Percentiles rank a stretch among this genome's conserved stretches.
phyloP scores from a whole-genome alignment of 2,888 invertebrate genomes.

The Onthophagus sagittarius region DNA sequence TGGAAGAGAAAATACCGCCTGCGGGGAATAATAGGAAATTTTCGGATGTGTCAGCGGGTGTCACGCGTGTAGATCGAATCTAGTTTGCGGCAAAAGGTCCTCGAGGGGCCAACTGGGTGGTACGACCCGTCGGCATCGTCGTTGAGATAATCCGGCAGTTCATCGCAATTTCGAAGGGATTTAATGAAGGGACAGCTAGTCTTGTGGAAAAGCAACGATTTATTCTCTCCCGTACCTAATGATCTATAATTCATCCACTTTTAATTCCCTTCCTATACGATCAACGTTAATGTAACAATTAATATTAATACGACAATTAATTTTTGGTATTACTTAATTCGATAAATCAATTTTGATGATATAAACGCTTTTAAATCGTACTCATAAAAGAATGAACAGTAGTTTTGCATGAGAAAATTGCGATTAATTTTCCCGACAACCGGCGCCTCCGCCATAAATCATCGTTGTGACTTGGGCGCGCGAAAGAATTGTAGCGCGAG shows the following conservation, averaged over 20 bases:
- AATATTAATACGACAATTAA: too few relatives aligned
- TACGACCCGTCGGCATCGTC: not conserved
- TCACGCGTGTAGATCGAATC: slow-evolving; percentile 36
- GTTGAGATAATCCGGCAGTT: slow-evolving; percentile 6
- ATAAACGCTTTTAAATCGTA: not conserved
- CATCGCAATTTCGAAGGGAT: not conserved
- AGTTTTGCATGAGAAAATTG: not conserved
- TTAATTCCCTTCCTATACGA: too few relatives aligned
- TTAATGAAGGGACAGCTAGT: slow-evolving; percentile 7
- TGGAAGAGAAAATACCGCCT: not conserved
- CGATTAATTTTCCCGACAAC: not conserved
- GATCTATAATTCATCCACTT: too few relatives aligned
- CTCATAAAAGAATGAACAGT: not conserved
- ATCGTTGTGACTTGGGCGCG: not conserved
- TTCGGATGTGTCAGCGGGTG: slow-evolving; percentile 36
- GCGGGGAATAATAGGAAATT: slow-evolving; percentile 30
- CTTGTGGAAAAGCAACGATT: slow-evolving; percentile 6
- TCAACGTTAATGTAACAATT: not conserved
- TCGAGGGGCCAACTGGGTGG: slow-evolving; percentile 25
- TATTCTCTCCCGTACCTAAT: not conserved
- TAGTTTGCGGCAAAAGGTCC: slow-evolving; percentile 31
- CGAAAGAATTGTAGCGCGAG: not conserved
- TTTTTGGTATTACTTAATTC: too few relatives aligned
- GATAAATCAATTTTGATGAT: too few relatives aligned
- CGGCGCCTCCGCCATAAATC: not conserved